A percentile compares a stretch with the other conserved stretches of the same genome.
phyloP scores from a whole-genome alignment of 2,113 vertebrate genomes.

The Rhinopomastus cyanomelas region DNA sequence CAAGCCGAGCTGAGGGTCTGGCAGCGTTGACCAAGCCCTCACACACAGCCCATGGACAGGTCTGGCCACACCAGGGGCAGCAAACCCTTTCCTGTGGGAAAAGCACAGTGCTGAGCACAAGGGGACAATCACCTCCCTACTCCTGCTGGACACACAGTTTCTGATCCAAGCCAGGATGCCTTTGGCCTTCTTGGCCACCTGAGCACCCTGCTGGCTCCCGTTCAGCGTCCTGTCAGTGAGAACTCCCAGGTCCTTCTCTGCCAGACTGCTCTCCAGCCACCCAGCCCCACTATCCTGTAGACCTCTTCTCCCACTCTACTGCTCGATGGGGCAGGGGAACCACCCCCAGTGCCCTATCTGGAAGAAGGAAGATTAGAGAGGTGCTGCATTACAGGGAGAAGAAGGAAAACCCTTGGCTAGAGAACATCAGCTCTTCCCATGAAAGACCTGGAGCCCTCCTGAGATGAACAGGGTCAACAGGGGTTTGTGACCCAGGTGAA shows the following conservation, averaged over 20 bases:
- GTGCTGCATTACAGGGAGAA: neutral
- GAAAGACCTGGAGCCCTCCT: neutral
- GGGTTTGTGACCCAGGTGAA: neutral
- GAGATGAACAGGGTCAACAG: neutral
- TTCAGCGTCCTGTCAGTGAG: too few species aligned
- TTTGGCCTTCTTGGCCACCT: too few species aligned
- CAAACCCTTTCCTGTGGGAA: neutral
- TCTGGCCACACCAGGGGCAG: fast-evolving
- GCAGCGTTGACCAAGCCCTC: neutral
- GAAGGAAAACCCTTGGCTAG: neutral
- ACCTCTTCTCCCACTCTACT: neutral
- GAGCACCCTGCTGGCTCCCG: too few species aligned
- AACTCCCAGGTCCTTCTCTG: too few species aligned
- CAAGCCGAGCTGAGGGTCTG: neutral
- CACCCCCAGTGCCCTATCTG: neutral
- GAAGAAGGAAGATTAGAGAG: neutral
- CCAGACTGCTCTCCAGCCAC: too few species aligned
- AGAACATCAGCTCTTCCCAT: fast-evolving
- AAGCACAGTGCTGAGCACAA: too few species aligned
- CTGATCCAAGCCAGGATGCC: too few species aligned
- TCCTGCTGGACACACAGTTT: too few species aligned
- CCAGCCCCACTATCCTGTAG: fast-evolving
- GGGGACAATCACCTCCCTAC: too few species aligned
- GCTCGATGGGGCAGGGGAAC: neutral
- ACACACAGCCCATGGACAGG: neutral